Evolutionary conservation across 2,888 invertebrate species (phyloP).

Genomic region (Polyommatus iphigenia): DNA sequence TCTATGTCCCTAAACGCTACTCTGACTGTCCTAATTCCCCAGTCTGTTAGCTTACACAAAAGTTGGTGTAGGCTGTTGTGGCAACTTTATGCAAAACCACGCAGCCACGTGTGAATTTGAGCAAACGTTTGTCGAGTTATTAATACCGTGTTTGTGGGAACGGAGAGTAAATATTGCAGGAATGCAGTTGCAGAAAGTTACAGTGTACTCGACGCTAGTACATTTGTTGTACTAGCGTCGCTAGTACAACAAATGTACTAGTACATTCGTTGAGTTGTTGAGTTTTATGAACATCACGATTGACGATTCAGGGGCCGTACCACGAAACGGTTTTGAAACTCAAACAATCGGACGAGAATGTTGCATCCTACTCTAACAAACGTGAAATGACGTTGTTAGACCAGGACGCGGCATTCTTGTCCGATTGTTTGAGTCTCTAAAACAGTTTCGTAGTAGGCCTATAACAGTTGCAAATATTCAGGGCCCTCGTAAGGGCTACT

Average conservation of each 20-base stretch:
- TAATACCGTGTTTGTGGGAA: conserved; percentile 13
- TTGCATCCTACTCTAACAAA: too few species aligned
- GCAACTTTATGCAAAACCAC: not conserved
- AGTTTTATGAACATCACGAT: not conserved
- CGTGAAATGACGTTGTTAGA: too few species aligned
- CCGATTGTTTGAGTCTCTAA: too few species aligned
- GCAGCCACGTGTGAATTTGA: conserved; percentile 18
- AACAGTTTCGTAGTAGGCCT: too few species aligned
- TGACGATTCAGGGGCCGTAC: not conserved
- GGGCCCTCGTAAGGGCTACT: too few species aligned
- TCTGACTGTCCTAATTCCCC: not conserved
- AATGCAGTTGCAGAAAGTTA: not conserved
- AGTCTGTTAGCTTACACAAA: not conserved
- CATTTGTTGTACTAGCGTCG: too few species aligned
- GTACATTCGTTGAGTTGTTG: too few species aligned
- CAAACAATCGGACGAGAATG: too few species aligned
- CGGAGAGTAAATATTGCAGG: not conserved
- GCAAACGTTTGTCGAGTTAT: conserved; percentile 14
- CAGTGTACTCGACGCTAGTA: not conserved
- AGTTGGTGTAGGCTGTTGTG: conserved; percentile 11
- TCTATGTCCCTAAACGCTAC: not conserved
- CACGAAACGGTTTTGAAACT: too few species aligned
- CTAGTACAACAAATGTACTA: too few species aligned
- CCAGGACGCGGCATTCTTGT: too few species aligned
- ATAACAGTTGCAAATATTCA: too few species aligned